A percentile compares a stretch with the other conserved stretches of the same genome.
Evolutionary conservation across 2,113 vertebrate genomes (phyloP).

Genomic region (Galbula dea): DNA sequence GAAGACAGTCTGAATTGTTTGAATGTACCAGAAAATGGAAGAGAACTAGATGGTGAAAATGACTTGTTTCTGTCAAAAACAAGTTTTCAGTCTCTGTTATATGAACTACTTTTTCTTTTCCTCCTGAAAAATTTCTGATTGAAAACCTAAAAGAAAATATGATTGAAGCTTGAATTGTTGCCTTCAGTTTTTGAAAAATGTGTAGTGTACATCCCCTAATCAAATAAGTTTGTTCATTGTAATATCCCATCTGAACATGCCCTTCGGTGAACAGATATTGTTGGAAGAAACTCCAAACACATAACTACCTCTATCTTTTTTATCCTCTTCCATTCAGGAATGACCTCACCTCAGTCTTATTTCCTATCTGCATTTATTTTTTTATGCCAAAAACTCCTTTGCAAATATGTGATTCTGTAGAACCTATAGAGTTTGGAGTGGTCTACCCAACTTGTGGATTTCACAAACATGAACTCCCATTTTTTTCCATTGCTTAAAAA

Average conservation of each 20-base stretch:
- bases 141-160: not conserved
- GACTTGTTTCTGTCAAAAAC: no score
- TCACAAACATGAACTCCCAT: not conserved
- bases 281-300: rapidly evolving
- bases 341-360: not conserved
- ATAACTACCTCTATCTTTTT: not conserved
- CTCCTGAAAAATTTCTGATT: not conserved
- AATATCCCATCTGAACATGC: not conserved
- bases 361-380: not conserved
- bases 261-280: not conserved
- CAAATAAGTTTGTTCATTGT: not conserved
- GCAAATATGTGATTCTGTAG: not conserved
- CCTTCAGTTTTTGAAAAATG: not conserved
- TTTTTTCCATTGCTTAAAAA: not conserved
- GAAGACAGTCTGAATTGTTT: not conserved
- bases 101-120: not conserved
- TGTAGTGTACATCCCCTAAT: not conserved
- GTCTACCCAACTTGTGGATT: not conserved
- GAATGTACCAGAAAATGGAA: not conserved
- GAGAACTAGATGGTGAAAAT: not conserved
- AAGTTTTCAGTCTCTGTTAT: not conserved
- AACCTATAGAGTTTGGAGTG: not conserved
- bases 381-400: not conserved
- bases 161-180: not conserved
- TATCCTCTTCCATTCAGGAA: not conserved